Conservation (phyloP, 2,797 vertebrate genomes). For the Margarornis squamiger region DNA sequence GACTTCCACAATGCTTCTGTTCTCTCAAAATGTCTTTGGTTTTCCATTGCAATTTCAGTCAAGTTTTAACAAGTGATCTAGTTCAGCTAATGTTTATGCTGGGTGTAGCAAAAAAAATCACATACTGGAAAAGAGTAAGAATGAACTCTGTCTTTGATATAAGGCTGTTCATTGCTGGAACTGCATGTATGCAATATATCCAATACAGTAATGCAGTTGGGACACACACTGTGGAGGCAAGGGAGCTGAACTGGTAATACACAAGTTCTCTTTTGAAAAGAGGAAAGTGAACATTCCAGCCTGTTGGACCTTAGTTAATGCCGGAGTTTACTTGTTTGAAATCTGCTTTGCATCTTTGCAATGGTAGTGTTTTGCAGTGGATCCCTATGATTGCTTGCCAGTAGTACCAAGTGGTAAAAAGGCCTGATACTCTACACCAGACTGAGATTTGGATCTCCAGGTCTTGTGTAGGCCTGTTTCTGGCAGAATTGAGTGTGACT, state of each 20-base stretch:
- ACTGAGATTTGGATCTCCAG: slow-evolving; percentile 52
- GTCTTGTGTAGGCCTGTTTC: slow-evolving; percentile 60
- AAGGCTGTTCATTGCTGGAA: background rate
- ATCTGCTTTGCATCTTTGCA: background rate
- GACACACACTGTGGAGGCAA: background rate
- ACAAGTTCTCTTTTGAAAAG: background rate
- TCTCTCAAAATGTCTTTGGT: background rate
- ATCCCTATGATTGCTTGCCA: slow-evolving; percentile 46
- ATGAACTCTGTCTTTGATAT: background rate
- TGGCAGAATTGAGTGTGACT: slow-evolving; percentile 68
- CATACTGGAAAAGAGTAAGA: background rate
- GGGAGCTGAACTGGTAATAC: background rate
- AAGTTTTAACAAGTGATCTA: background rate
- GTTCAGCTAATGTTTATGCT: background rate
- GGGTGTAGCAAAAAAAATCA: background rate
- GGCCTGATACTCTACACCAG: slow-evolving; percentile 42
- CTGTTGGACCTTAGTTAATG: background rate
- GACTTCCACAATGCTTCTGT: background rate
- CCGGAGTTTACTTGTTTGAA: background rate
- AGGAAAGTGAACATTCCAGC: background rate
- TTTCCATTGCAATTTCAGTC: background rate
- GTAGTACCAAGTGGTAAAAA: slow-evolving; percentile 29
- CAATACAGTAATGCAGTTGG: background rate
- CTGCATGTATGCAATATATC: background rate
- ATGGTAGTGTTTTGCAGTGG: background rate